A percentile compares a stretch with the other conserved stretches of the same genome.
These are phyloP conservation scores for Spodoptera frugiperda DNA, from an alignment of 1,140 invertebrate species.

Conservation along the genomic window DNA sequence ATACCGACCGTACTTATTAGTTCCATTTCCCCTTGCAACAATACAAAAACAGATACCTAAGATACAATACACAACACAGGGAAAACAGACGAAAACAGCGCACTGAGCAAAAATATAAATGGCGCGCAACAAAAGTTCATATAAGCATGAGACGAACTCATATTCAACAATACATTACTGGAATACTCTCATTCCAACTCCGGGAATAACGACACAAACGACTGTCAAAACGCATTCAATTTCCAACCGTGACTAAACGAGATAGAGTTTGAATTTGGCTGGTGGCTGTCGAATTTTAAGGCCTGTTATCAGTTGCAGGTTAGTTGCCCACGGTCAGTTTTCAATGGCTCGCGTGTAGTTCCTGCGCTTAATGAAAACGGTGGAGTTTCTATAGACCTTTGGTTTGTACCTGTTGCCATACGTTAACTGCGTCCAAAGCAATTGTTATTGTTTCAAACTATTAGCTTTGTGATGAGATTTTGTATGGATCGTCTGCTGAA, in stretches of 20 bases:
- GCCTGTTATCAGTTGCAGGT: conserved; percentile 7
- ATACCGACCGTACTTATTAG: conserved; percentile 5
- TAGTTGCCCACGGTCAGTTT: conserved; percentile 52
- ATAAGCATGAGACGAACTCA: conserved; percentile 44
- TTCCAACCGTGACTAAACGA: background rate
- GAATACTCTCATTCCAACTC: conserved; percentile 25
- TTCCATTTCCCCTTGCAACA: conserved; percentile 26
- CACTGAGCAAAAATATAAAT: conserved; percentile 17
- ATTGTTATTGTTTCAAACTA: conserved; percentile 37
- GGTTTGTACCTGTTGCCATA: conserved; percentile 45
- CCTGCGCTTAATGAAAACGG: conserved; percentile 52
- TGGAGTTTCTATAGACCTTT: conserved; percentile 25
- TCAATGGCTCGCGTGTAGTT: conserved; percentile 51
- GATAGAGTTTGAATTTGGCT: conserved; percentile 20
- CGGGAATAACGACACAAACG: background rate
- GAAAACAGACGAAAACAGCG: conserved; percentile 28
- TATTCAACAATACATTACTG: conserved; percentile 48
- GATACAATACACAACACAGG: conserved; percentile 19
- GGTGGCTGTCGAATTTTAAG: conserved; percentile 21
- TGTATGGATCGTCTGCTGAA: background rate
- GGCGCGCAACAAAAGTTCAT: conserved; percentile 36
- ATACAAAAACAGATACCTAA: conserved; percentile 20
- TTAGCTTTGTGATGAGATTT: conserved; percentile 6
- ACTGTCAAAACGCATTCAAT: background rate
- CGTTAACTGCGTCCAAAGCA: conserved; percentile 36